Evolutionary conservation across 2,888 invertebrate species (phyloP), one percentile per base, ranked within the genome.

Genomic region (Labia minor): DNA sequence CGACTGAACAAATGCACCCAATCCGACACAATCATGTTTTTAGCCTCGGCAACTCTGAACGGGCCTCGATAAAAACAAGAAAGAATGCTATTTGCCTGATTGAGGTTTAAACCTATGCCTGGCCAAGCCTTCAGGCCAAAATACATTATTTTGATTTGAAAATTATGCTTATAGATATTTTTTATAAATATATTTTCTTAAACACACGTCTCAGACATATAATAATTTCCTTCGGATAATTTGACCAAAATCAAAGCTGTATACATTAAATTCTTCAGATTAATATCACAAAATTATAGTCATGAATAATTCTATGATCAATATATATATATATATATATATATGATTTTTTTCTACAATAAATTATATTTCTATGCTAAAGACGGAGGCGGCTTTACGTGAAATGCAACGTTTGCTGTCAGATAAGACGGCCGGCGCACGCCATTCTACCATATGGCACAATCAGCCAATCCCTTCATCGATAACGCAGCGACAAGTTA

Each of bases 61-160:
- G 49, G 49, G n/a, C 49, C 49, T 49, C 49, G 49, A 49, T 49
- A 49, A 49, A 49, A 49, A 49, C 49, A 49, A 49, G 49, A 49
- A 49, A 49, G 49, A 49, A 49, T 49, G 49, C 16, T 49, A 49
- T 49, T 49, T 49, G 49, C n/a, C 16, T 49, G 49, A 49, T 49
- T 49, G 49, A 49, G 49, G 49, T 49, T 49, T 49, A 49, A 49
- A 49, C 49, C 49, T 49, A 3, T 2, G 4, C 26, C 3, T 26
- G 26, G 4, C 26, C 26, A n/a, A n/a, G 33, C 33, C 33, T 11
- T 33, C 49, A 4, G 49, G 49, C 49, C 14, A 49, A 49, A 49
- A 49, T 49, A 16, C 49, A 49, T 49, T 49, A 49, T 49, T 49
- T 49, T 49, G 49, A 49, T 49, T 49, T 49, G 49, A 49, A 49